Evolutionary conservation across 1,140 invertebrate genomes (phyloP).

Genomic region (Megathymus violae): DNA sequence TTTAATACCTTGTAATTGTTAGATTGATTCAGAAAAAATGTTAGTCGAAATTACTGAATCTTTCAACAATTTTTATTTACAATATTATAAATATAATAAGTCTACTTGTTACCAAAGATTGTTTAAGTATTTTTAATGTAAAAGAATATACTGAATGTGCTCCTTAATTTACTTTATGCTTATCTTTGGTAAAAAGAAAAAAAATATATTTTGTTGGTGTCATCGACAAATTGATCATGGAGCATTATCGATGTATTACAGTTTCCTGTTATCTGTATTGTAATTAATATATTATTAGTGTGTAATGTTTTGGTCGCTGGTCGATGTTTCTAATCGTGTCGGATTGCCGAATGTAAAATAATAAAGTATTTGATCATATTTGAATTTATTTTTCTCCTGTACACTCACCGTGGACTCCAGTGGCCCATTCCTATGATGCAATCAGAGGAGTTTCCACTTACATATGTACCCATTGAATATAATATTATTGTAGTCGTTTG

Average conservation of each 20-base stretch:
- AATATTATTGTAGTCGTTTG: too few species aligned
- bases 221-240: conserved; percentile 28
- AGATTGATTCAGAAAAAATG: too few species aligned
- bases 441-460: too few species aligned
- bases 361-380: conserved; percentile 39
- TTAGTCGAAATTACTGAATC: too few species aligned
- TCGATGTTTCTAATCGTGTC: conserved; percentile 38
- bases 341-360: conserved; percentile 38
- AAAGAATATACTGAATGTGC: not conserved
- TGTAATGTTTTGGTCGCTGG: conserved; percentile 40
- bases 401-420: too few species aligned
- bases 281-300: conserved; percentile 26
- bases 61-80: not conserved
- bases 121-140: not conserved
- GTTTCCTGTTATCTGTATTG: conserved; percentile 30
- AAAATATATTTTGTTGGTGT: conserved; percentile 34
- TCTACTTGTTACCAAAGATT: conserved; percentile 3
- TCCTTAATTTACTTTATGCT: conserved; percentile 17
- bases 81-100: not conserved
- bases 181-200: conserved; percentile 20
- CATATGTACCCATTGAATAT: too few species aligned
- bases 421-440: too few species aligned
- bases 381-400: conserved; percentile 11
- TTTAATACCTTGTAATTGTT: too few species aligned
- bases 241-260: conserved; percentile 14